Evolutionary conservation across 2,113 vertebrate genomes (phyloP), one percentile per base, ranked within the genome.

Genomic region (Cyanoramphus novaezelandiae): DNA sequence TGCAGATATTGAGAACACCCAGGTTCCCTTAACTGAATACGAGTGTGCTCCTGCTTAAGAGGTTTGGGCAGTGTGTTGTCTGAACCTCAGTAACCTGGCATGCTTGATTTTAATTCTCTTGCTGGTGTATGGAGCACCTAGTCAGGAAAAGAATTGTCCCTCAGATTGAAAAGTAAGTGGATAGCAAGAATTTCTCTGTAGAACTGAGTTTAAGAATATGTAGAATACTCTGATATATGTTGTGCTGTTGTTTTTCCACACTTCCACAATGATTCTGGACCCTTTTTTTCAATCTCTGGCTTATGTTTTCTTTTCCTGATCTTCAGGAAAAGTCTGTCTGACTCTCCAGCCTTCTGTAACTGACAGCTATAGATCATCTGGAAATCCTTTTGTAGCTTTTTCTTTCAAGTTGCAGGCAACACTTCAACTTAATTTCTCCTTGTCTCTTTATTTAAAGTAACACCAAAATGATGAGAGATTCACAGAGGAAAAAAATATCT

Each of bases 11-110:
- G 7, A 8, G 28, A 70, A 13, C 25, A 17, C 53, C 20, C 1
- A 0, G 6, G 7, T 53, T 77, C 21, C 20, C 37, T 89, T 77
- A 19, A 7, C 31, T 63, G 43, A 39, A 9, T 35, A 17, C 1
- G 2, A 35, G 7, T 1, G 0, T 62, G 24, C 53, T 44, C 11
- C 20, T 2, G 2, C 46, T 80, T 46, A 27, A 39, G 50, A 55
- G 19, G 7, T 67, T 49, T 74, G 71, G 74, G 49, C 28, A 23
- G 23, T 24, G 43, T 43, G 13, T 71, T 55, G 13, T 52, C n/a
- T 24, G 52, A 84, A 35, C 19, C 59, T 84, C 19, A 33, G 50
- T 70, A n/a, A 77, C 77, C 90, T 46, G n/a, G 1, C 31, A 17
- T 53, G 21, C 19, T 52, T 3, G 1, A 17, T 47, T 82, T 87